Percentiles rank a stretch among this genome's conserved stretches.
These are phyloP conservation scores for Achlya flavicornis DNA, from an alignment of 2,888 invertebrate species.

Conservation along the genomic window DNA sequence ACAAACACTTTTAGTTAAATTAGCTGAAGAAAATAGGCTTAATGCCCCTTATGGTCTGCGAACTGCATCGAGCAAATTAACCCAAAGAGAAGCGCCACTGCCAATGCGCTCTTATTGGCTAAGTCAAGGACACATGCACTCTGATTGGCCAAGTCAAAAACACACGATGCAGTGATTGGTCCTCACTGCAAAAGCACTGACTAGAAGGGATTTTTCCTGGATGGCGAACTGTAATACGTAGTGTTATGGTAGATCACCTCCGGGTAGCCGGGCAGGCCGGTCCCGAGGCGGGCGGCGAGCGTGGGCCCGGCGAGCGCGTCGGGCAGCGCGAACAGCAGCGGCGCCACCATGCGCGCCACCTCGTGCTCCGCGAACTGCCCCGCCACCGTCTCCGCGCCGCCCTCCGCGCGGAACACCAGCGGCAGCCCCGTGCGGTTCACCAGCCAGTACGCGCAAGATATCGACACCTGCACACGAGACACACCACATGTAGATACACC, in stretches of 20 bases:
- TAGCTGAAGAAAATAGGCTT: too few species aligned
- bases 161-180: too few species aligned
- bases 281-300: slow-evolving; percentile 90
- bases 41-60: too few species aligned
- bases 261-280: slow-evolving; percentile 76
- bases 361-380: slow-evolving; percentile 98
- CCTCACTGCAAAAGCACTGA: too few species aligned
- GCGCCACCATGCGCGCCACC: slow-evolving; percentile 95
- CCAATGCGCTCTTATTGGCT: too few species aligned
- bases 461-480: slow-evolving; percentile 81
- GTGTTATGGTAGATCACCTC: slow-evolving; percentile 47
- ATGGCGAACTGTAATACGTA: too few species aligned
- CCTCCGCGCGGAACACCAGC: slow-evolving; percentile 96
- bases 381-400: slow-evolving; percentile 90
- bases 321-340: slow-evolving; percentile 96
- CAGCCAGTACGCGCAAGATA: slow-evolving; percentile 96
- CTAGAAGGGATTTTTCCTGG: too few species aligned
- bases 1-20: neutral
- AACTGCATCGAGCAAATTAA: too few species aligned
- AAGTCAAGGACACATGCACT: too few species aligned
- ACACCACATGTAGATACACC: neutral
- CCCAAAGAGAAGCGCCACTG: too few species aligned
- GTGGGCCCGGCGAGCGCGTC: slow-evolving; percentile 94
- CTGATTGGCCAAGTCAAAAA: too few species aligned
- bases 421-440: slow-evolving; percentile 98